Evolutionary conservation across 2,113 vertebrate species (phyloP).

Genomic region (Recurvirostra avosetta): DNA sequence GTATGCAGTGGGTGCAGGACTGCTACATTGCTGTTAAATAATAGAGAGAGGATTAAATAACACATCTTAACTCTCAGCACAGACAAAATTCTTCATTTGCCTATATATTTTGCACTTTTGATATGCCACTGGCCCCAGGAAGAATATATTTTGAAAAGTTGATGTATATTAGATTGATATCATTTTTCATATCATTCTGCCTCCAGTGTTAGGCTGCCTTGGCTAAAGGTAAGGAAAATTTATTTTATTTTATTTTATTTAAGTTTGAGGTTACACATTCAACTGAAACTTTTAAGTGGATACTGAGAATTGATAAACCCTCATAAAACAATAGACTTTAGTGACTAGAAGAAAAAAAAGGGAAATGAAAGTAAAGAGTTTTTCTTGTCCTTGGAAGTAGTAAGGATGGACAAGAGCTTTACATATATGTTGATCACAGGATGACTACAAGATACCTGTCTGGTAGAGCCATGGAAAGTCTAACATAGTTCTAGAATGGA

Average conservation of each 20-base stretch:
- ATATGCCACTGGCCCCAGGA: neutral
- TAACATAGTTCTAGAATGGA: neutral
- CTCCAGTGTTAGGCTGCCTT: neutral
- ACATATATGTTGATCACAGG: neutral
- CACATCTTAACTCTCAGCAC: neutral
- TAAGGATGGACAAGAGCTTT: neutral
- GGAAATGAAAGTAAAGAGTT: accelerated
- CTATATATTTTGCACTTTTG: neutral
- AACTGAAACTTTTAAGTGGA: neutral
- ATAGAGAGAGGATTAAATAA: neutral
- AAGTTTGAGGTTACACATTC: neutral
- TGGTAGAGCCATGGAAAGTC: neutral
- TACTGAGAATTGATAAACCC: neutral
- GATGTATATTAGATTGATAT: neutral
- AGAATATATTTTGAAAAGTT: neutral
- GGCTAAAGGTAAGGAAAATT: neutral
- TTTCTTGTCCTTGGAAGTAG: neutral
- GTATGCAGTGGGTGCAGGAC: accelerated
- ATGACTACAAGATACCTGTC: neutral
- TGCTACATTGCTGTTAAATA: neutral
- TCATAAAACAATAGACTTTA: neutral
- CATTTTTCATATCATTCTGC: neutral
- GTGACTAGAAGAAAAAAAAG: neutral
- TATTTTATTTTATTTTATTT: neutral
- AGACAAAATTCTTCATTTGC: neutral